These are phyloP conservation scores for Myiotriccus ornatus DNA, from an alignment of 2,797 vertebrate genomes.

Conservation along the genomic window DNA sequence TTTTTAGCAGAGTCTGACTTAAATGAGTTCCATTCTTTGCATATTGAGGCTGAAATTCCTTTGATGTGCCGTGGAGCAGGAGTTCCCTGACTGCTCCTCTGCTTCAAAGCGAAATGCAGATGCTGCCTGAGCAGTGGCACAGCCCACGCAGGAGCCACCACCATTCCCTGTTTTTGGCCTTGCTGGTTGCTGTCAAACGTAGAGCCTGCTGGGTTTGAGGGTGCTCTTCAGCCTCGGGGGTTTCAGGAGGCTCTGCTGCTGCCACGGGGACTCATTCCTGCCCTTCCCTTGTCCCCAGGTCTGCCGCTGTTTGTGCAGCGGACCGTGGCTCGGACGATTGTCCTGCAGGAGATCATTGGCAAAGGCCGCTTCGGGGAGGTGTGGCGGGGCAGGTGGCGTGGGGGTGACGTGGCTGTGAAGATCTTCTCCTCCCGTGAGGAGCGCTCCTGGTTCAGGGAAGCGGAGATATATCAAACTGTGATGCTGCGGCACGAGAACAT, in stretches of 20 bases:
- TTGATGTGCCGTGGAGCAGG: neutral
- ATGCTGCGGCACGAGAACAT: slow-evolving; percentile 99
- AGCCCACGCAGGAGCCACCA: neutral
- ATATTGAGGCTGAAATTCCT: neutral
- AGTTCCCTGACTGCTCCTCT: neutral
- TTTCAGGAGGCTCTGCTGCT: neutral
- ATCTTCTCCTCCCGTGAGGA: slow-evolving; percentile 98
- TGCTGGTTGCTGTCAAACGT: neutral
- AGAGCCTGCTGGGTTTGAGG: neutral
- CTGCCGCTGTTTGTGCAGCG: slow-evolving; percentile 94
- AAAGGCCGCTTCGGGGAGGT: slow-evolving; percentile 98
- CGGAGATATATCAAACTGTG: slow-evolving; percentile 97
- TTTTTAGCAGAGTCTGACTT: neutral
- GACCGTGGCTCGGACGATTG: slow-evolving; percentile 94
- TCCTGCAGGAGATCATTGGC: slow-evolving; percentile 97
- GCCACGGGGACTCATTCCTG: fast-evolving
- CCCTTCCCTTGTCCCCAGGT: slow-evolving; percentile 68
- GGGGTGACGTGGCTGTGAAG: slow-evolving; percentile 95
- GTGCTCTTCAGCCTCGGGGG: neutral
- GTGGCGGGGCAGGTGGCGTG: slow-evolving; percentile 95
- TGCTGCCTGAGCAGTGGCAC: neutral
- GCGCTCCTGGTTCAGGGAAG: slow-evolving; percentile 97
- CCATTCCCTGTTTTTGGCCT: neutral
- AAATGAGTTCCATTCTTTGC: neutral
- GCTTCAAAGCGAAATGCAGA: neutral